Evolutionary conservation across 2,113 vertebrate species (phyloP).

Genomic region (Anser cygnoides): DNA sequence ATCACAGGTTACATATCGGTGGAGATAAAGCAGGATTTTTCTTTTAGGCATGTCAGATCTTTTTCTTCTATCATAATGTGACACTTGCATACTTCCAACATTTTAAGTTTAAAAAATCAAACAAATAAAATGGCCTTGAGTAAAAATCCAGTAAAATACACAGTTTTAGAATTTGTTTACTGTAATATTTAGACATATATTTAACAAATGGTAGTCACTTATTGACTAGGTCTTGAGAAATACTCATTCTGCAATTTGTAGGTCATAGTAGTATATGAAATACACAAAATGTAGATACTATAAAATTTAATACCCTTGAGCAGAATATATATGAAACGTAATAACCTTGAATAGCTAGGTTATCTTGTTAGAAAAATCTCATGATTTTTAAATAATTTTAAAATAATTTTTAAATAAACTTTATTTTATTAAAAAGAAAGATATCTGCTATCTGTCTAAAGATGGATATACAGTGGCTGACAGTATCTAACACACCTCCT

Average conservation of each 20-base stretch:
- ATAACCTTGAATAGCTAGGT: not conserved
- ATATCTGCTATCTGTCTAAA: not conserved
- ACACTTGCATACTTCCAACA: not conserved
- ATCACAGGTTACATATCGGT: not conserved
- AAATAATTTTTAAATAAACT: not conserved
- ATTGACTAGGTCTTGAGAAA: not conserved
- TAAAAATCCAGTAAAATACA: not conserved
- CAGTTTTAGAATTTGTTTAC: not conserved
- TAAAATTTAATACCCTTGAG: not conserved
- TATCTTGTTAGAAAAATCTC: not conserved
- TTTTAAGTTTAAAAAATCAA: not conserved
- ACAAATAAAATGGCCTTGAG: not conserved
- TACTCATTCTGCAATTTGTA: not conserved
- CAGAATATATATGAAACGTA: not conserved
- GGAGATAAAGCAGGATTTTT: not conserved
- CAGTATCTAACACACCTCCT: rapidly evolving
- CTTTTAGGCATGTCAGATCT: not conserved
- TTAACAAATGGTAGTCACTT: not conserved
- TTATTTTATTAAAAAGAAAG: not conserved
- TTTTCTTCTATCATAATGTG: not conserved
- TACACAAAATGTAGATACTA: not conserved
- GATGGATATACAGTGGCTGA: not conserved
- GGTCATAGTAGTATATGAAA: not conserved
- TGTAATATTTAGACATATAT: not conserved
- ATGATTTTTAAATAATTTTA: not conserved